Base-by-base conservation (phyloP, 2,113 vertebrate genomes). In the Lagopus leucura region DNA sequence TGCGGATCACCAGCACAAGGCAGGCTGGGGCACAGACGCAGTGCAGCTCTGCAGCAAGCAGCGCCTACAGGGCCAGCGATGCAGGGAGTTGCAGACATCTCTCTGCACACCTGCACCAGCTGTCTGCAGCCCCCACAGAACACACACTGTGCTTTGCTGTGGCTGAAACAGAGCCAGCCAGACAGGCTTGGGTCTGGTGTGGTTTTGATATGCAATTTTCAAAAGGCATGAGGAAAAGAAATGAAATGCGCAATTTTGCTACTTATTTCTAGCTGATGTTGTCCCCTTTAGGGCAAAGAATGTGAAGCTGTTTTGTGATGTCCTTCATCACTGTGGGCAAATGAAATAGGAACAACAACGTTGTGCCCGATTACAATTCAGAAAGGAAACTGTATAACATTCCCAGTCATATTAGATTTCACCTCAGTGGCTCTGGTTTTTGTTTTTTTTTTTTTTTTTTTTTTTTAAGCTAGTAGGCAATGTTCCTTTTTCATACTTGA, bases 141-240 rank as follows among this genome's bases (percentile, higher is more conserved):
- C 19, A 3, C 27, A 30, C 0, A 0, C 15, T 50, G 1, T 21
- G 36, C 58, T 70, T 42, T 70, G 72, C 25, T 8, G 4, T 10
- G 7, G 25, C 14, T 4, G 7, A 52, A 45, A 25, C 48, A 81
- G 32, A 76, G 55, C n/a, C 38, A 50, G 52, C 40, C 12, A 3
- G 20, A 21, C 28, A 27, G 47, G 7, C 24, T 38, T 48, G 6
- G 38, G 9, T 25, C 21, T 43, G 42, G 24, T 48, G 30, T 30
- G 7, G 69, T 60, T 79, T 38, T n/a, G 64, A 1, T 11, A 13
- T 24, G 6, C 1, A 8, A 0, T 19, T 86, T 73, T 57, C 32
- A 32, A 57, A 27, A 25, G 21, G 1, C 8, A 2, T 6, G 3
- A 27, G 36, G 24, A 27, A 54, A 66, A 54, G 40, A 18, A 76